Evolutionary conservation across 2,113 vertebrate genomes (phyloP).

Genomic region (Rhineura floridana): DNA sequence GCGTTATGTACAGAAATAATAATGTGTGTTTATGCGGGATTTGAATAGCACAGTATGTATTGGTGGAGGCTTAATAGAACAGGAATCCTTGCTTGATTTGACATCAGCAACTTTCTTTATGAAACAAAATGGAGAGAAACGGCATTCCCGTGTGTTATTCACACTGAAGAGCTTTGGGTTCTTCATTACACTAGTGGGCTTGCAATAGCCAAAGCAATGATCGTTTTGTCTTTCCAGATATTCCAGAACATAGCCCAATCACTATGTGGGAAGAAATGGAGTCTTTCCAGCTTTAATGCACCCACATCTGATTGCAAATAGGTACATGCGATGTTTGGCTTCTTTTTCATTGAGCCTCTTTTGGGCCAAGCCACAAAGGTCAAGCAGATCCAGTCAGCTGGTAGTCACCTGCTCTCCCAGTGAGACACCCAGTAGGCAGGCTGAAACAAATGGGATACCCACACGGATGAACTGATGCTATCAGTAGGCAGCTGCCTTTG

Average conservation of each 20-base stretch:
- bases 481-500: conserved; percentile 69
- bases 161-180: neutral
- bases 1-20: neutral
- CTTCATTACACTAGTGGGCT: neutral
- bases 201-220: neutral
- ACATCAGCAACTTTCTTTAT: neutral
- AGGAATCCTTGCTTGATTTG: no score
- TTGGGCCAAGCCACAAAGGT: conserved; percentile 31
- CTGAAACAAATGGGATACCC: conserved; percentile 60
- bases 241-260: neutral
- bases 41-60: neutral
- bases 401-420: conserved; percentile 66
- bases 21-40: neutral
- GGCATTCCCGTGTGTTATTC: neutral
- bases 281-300: neutral
- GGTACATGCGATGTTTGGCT: conserved; percentile 1
- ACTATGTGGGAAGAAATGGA: conserved; percentile 12
- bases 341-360: neutral
- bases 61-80: neutral
- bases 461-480: conserved; percentile 64
- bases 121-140: neutral
- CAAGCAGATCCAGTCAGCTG: conserved; percentile 62
- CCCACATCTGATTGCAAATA: conserved; percentile 45
- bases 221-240: neutral
- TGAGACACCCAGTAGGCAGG: conserved; percentile 45